Conservation (phyloP, 2,797 vertebrate species). For the Danio aesculapii region DNA sequence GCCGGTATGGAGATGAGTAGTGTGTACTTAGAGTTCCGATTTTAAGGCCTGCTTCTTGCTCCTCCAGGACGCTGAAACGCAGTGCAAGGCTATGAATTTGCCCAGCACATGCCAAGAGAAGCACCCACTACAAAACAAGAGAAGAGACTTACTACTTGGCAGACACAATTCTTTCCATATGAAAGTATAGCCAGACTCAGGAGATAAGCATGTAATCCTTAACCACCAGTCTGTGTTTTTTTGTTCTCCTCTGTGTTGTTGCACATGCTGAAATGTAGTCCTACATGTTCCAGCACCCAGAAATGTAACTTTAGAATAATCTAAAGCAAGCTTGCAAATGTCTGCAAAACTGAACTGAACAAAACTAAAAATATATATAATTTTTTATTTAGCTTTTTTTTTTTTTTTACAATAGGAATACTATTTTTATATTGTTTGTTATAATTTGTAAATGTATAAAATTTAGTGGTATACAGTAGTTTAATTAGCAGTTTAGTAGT, state of each 20-base stretch:
- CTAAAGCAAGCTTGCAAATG: not conserved
- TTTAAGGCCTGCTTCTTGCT: conserved; percentile 70
- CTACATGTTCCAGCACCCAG: not conserved
- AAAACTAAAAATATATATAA: no score
- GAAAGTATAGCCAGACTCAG: conserved; percentile 50
- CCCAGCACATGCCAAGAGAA: conserved; percentile 70
- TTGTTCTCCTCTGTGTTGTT: not conserved
- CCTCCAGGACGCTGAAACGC: conserved; percentile 72
- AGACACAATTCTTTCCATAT: conserved; percentile 50
- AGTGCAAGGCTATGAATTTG: conserved; percentile 67
- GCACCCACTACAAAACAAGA: conserved; percentile 71
- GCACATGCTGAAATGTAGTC: not conserved
- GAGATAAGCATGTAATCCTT: conserved; percentile 21
- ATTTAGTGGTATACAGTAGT: no score
- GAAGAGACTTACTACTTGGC: conserved; percentile 36
- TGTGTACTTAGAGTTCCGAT: conserved; percentile 71
- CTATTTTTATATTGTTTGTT: not conserved
- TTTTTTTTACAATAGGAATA: no score
- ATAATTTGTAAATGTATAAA: not conserved
- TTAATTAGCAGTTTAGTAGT: no score
- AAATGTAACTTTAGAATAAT: conserved; percentile 15
- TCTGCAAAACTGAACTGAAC: no score
- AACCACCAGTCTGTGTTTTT: conserved; percentile 1
- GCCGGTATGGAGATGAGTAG: conserved; percentile 74
- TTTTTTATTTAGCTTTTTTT: no score